These are phyloP conservation scores for Hipposideros larvatus DNA, from an alignment of 2,797 vertebrate genomes.

Conservation along the genomic window DNA sequence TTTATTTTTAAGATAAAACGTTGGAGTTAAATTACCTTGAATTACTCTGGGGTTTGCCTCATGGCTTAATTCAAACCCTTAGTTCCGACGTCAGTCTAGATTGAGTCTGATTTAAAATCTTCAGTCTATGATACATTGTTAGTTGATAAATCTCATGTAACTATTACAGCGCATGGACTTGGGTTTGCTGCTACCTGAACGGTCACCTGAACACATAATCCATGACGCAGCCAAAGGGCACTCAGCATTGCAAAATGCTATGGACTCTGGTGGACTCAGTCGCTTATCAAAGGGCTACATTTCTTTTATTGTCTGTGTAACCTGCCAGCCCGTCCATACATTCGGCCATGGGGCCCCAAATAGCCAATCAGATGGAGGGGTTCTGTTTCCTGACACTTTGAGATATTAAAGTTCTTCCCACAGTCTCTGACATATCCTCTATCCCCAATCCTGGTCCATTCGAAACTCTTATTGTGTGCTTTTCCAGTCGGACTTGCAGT, in stretches of 20 bases:
- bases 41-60: neutral
- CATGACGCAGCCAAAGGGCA: neutral
- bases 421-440: neutral
- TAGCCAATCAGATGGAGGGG: neutral
- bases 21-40: neutral
- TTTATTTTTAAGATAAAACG: conserved; percentile 34
- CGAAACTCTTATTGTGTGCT: fast-evolving
- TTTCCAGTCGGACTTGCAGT: no score
- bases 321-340: fast-evolving
- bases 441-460: no score
- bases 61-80: neutral
- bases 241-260: neutral
- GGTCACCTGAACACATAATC: neutral
- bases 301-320: neutral
- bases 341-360: fast-evolving
- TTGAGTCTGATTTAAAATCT: conserved; percentile 20
- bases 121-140: neutral
- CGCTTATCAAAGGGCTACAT: no score
- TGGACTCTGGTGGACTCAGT: neutral
- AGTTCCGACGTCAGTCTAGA: neutral
- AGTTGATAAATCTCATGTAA: neutral
- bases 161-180: neutral
- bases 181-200: neutral
- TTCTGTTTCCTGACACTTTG: neutral
- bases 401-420: neutral